Conservation (phyloP, 2,797 vertebrate genomes). For the Poeciliopsis paucimaculata region DNA sequence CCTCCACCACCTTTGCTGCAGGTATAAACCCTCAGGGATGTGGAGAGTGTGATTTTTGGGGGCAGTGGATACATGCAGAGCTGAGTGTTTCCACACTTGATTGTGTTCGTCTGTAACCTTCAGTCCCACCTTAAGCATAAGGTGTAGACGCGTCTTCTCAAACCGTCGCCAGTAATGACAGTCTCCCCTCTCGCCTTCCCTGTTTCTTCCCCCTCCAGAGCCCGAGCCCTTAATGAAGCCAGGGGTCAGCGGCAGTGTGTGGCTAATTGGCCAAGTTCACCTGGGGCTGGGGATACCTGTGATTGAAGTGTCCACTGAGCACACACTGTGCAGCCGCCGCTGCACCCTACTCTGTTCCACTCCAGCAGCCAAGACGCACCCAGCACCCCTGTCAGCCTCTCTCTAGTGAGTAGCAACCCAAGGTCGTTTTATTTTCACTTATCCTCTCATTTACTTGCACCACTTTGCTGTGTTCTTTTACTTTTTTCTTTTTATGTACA, state of each 20-base stretch:
- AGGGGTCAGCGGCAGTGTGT: conserved; percentile 74
- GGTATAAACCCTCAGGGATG: conserved; percentile 46
- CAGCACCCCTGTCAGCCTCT: conserved; percentile 56
- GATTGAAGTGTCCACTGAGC: conserved; percentile 79
- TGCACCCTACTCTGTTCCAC: conserved; percentile 69
- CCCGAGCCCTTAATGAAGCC: conserved; percentile 78
- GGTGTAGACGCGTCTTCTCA: conserved; percentile 36
- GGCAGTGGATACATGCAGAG: conserved; percentile 27
- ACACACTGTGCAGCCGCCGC: conserved; percentile 56
- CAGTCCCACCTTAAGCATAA: conserved; percentile 48
- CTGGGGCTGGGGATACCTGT: conserved; percentile 72
- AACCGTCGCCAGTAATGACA: conserved; percentile 37
- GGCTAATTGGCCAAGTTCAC: conserved; percentile 84
- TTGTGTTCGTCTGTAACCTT: conserved; percentile 70
- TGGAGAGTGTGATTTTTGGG: conserved; percentile 4
- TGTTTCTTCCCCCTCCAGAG: conserved; percentile 59
- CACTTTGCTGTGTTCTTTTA: conserved; percentile 27
- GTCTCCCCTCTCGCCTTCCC: conserved; percentile 32
- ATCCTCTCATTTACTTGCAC: conserved; percentile 33
- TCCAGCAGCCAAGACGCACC: conserved; percentile 68
- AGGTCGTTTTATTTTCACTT: conserved; percentile 56
- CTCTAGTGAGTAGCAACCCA: conserved; percentile 67
- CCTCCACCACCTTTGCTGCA: conserved; percentile 27
- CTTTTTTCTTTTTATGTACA: conserved; percentile 44
- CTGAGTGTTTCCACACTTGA: conserved; percentile 32